phyloP scores from a whole-genome alignment of 2,888 invertebrate species.

The Agrotis clavis region DNA sequence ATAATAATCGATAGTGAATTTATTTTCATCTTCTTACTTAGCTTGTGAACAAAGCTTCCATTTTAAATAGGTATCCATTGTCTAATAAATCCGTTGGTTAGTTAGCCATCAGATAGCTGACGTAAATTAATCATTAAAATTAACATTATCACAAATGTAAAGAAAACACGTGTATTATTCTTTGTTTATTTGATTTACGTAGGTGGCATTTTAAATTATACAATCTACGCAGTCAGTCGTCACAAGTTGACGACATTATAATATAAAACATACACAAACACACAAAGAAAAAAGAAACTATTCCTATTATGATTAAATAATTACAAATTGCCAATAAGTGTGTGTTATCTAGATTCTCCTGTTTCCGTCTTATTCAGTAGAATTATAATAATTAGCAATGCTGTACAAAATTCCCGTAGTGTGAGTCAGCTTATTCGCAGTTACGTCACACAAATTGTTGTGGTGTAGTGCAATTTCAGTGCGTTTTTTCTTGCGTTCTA shows the following conservation, averaged over 20 bases:
- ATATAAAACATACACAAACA: slow-evolving; percentile 2
- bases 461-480: slow-evolving; percentile 15
- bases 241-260: not conserved
- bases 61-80: not conserved
- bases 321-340: slow-evolving; percentile 10
- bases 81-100: not conserved
- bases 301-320: slow-evolving; percentile 7
- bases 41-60: not conserved
- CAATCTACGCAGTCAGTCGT: not conserved
- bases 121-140: not conserved
- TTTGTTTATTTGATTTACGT: not conserved
- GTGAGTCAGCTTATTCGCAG: slow-evolving; percentile 42
- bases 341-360: slow-evolving; percentile 40
- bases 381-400: slow-evolving; percentile 19
- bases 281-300: slow-evolving; percentile 12
- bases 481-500: slow-evolving; percentile 7
- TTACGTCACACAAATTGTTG: slow-evolving; percentile 24
- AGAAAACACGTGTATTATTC: not conserved
- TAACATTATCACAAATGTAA: not conserved
- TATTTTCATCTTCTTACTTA: not conserved
- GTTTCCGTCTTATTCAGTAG: slow-evolving; percentile 29
- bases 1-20: not conserved
- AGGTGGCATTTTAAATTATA: not conserved
- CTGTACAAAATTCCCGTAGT: slow-evolving; percentile 38
- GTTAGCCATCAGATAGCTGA: not conserved